phyloP scores from a whole-genome alignment of 2,113 vertebrate species.

The Daboia siamensis region DNA sequence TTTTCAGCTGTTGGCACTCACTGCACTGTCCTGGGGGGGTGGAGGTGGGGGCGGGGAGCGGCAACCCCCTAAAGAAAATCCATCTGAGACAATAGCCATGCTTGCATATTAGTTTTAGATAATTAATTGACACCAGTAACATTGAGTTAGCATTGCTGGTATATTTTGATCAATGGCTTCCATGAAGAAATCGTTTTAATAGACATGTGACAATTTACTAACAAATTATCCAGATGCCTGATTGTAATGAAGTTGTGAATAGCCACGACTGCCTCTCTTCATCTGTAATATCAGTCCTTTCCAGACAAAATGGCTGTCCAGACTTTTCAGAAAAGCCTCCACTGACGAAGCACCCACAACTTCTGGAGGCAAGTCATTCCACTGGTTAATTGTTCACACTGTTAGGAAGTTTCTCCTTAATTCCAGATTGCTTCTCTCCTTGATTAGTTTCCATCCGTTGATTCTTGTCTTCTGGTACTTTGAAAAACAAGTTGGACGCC shows the following conservation, averaged over 20 bases:
- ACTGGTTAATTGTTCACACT: neutral
- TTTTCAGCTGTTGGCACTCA: neutral
- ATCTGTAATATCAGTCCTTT: neutral
- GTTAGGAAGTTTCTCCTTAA: neutral
- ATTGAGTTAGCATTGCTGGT: neutral
- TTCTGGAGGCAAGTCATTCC: neutral
- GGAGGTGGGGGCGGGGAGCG: too few relatives aligned
- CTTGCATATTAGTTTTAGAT: neutral
- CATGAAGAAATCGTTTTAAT: neutral
- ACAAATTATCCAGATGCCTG: neutral
- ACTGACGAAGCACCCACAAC: neutral
- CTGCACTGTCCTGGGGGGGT: neutral
- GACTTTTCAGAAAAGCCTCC: neutral
- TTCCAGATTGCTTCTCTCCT: neutral
- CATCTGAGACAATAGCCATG: neutral
- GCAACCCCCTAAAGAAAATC: neutral
- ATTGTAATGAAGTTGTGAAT: neutral
- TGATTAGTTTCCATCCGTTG: neutral
- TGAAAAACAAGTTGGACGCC: neutral
- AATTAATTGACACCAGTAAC: neutral
- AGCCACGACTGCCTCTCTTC: neutral
- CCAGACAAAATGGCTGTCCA: neutral
- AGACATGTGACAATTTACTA: neutral
- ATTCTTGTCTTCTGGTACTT: neutral
- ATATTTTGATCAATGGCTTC: neutral